A percentile compares a stretch with the other conserved stretches of the same genome.
These are phyloP conservation scores for Anthrax anthrax DNA, from an alignment of 2,888 invertebrate species.

Conservation along the genomic window DNA sequence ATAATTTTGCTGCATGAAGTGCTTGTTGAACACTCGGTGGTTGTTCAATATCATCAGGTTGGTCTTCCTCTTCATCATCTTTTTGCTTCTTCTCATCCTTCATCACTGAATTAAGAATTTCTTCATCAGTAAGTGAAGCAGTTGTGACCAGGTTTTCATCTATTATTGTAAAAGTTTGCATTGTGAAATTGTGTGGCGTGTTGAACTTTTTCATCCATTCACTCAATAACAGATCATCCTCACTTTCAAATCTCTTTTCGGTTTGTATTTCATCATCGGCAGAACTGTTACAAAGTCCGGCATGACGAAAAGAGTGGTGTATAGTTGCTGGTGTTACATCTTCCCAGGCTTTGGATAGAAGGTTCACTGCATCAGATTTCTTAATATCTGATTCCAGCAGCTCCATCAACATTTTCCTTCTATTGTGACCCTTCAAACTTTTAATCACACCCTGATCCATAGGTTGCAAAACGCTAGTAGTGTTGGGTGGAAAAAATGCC, in stretches of 20 bases:
- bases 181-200: neutral
- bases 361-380: neutral
- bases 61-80: neutral
- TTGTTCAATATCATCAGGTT: too few relatives aligned
- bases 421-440: conserved; percentile 12
- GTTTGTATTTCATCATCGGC: neutral
- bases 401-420: conserved; percentile 6
- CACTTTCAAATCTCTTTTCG: too few relatives aligned
- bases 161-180: neutral
- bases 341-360: conserved; percentile 1
- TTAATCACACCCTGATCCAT: conserved; percentile 1
- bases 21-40: too few relatives aligned
- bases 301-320: neutral
- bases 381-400: neutral
- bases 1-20: too few relatives aligned
- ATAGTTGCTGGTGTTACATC: neutral
- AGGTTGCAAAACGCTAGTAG: conserved; percentile 1
- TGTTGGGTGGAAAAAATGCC: neutral
- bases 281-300: neutral
- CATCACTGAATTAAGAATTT: neutral
- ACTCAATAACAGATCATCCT: too few relatives aligned
- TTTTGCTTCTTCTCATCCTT: neutral
- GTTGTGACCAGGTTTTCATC: neutral
- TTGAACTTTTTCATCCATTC: neutral
- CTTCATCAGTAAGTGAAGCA: conserved; percentile 1